phyloP scores from a whole-genome alignment of 2,113 vertebrate genomes.

The Dipodomys ordii region DNA sequence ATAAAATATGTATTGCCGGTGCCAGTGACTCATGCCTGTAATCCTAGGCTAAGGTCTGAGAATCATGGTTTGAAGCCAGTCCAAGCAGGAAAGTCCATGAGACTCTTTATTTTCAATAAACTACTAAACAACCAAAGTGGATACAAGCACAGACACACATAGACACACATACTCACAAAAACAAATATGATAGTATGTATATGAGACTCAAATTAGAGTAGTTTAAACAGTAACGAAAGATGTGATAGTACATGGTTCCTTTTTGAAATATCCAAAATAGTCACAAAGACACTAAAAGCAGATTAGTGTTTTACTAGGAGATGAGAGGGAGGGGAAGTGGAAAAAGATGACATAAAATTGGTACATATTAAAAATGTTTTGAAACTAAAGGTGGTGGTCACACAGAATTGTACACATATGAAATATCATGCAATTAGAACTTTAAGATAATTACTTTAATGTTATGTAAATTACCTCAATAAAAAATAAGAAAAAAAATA shows the following conservation, averaged over 20 bases:
- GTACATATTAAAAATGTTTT: neutral
- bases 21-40: too few relatives aligned
- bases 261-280: neutral
- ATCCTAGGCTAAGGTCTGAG: too few relatives aligned
- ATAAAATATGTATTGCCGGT: neutral
- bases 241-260: neutral
- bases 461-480: neutral
- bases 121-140: too few relatives aligned
- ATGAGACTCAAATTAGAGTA: too few relatives aligned
- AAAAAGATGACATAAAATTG: neutral
- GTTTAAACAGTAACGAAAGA: neutral
- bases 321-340: too few relatives aligned
- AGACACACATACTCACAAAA: too few relatives aligned
- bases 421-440: neutral
- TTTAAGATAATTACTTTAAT: neutral
- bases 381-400: neutral
- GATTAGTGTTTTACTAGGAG: neutral
- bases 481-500: neutral
- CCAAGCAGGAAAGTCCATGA: too few relatives aligned
- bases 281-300: neutral
- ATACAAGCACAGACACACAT: too few relatives aligned
- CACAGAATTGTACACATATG: neutral
- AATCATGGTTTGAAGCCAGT: too few relatives aligned
- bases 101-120: too few relatives aligned
- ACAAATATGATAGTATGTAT: too few relatives aligned